Evolutionary conservation across 2,797 vertebrate genomes (phyloP).

Genomic region (Periparus ater): DNA sequence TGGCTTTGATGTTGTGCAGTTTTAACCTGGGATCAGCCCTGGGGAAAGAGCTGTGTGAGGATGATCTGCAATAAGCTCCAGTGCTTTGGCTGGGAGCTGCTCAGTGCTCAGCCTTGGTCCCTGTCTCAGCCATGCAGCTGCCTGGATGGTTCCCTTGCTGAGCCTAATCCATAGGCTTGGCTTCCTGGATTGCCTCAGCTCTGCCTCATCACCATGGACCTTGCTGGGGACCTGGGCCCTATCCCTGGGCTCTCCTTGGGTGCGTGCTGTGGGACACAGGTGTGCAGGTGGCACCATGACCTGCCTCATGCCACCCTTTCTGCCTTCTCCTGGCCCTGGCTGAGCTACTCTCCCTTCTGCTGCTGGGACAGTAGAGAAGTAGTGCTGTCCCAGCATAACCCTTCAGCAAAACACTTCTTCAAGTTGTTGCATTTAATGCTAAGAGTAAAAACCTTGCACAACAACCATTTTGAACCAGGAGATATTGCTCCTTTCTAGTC

Average conservation of each 20-base stretch:
- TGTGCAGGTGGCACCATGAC: background rate
- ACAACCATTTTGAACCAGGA: background rate
- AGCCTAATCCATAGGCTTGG: accelerated
- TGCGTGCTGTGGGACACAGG: background rate
- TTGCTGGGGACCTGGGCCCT: background rate
- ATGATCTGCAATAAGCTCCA: background rate
- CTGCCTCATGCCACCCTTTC: background rate
- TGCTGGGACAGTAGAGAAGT: background rate
- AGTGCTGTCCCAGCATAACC: background rate
- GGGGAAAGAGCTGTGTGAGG: background rate
- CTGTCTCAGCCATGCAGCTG: background rate
- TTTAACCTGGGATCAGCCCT: background rate
- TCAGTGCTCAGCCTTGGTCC: background rate
- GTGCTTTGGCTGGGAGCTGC: background rate
- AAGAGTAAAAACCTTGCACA: background rate
- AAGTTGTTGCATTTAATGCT: background rate
- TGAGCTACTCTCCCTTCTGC: background rate
- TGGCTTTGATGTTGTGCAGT: background rate
- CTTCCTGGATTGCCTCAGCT: background rate
- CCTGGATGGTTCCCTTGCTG: accelerated
- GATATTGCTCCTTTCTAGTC: background rate
- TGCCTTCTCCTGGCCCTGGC: background rate
- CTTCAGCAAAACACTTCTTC: background rate
- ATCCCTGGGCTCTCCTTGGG: background rate
- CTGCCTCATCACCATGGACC: background rate